Conservation (phyloP, 2,888 invertebrate species). For the Luffia ferchaultella region DNA sequence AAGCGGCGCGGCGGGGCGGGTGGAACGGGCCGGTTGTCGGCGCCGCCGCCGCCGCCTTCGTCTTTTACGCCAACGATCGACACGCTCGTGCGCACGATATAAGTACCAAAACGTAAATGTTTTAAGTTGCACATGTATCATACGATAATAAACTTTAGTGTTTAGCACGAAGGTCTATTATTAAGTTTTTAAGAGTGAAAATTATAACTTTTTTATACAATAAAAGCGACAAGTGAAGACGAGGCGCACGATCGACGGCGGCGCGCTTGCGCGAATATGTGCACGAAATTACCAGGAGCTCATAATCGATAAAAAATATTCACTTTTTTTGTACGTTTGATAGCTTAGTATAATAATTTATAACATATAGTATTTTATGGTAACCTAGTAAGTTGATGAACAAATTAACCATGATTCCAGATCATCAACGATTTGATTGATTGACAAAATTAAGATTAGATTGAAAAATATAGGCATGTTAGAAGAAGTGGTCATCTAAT, state of each 20-base stretch:
- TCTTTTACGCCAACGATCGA: conserved; percentile 12
- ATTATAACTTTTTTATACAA: too few relatives aligned
- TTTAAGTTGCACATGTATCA: too few relatives aligned
- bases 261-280: conserved; percentile 60
- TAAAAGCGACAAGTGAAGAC: too few relatives aligned
- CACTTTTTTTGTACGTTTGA: too few relatives aligned
- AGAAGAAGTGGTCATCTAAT: too few relatives aligned
- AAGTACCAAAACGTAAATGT: too few relatives aligned
- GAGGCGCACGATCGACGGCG: conserved; percentile 17
- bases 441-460: neutral
- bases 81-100: neutral
- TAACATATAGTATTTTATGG: too few relatives aligned
- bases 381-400: conserved; percentile 45
- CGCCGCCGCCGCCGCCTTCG: conserved; percentile 17
- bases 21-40: conserved; percentile 21
- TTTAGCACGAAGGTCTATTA: too few relatives aligned
- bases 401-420: conserved; percentile 46
- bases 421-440: neutral
- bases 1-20: conserved; percentile 19
- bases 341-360: too few relatives aligned
- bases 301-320: conserved; percentile 13
- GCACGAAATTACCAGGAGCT: conserved; percentile 51
- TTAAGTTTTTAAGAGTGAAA: too few relatives aligned
- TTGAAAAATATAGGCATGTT: neutral
- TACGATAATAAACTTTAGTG: too few relatives aligned